Base-by-base conservation (phyloP, 1,140 invertebrate genomes). In the Hydropsyche tenuis region DNA sequence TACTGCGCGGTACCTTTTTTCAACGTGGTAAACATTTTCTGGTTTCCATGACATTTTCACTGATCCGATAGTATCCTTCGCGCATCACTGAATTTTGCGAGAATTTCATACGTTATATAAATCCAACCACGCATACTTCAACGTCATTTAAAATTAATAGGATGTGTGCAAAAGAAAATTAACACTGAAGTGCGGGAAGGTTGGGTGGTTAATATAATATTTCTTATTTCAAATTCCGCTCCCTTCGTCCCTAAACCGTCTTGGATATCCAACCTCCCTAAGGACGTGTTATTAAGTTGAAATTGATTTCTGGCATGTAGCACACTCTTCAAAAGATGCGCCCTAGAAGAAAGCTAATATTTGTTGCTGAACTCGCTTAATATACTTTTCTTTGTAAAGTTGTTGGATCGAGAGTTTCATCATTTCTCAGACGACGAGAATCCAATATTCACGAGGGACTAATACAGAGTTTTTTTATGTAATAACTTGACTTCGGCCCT, bases 311-410 rank as follows among this genome's bases (percentile, higher is more conserved):
- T 74, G 48, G 48, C 22, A 37, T 37, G 48, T 46, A 42, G 56
- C 43, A 27, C 22, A 60, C 53, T 66, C 27, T 45, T 56, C 42
- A 69, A 53, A 66, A 74, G 66, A 74, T 63, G 66, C 48, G 73
- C 56, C 60, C 20, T 46, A 48, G 27, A 69, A 69, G 30, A 69
- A 69, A 62, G 72, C 53, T 69, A 53, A 63, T 74, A 74, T 74
- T 69, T 60, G 65, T 74, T 74, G 45, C 30, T 45, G 51, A 69
- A 74, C 73, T 69, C 56, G 66, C 73, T 74, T 74, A 69, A 74
- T 74, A 74, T 62, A 74, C 73, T 74, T 66, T 18, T 20, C 62
- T 66, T 22, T 51, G 7, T 51, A 9, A 65, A 73, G 62, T 73
- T 72, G 48, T 53, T 60, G 23, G 23, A 60, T 12, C 23, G 23